Evolutionary conservation across 2,888 invertebrate genomes (phyloP).

Genomic region (Amphipoea oculea): DNA sequence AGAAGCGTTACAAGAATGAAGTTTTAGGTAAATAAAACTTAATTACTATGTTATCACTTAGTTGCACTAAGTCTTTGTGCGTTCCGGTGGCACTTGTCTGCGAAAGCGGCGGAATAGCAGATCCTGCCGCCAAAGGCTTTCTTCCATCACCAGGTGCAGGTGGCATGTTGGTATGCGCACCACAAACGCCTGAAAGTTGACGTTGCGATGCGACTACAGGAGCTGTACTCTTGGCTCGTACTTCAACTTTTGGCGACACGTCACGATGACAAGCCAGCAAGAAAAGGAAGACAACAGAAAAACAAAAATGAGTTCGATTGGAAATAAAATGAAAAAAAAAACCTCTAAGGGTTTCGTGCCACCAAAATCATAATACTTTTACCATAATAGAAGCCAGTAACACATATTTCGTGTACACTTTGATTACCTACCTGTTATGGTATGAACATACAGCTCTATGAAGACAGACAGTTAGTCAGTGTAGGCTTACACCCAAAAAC

Average conservation of each 20-base stretch:
- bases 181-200: too few species aligned
- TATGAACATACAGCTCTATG: not conserved
- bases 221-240: too few species aligned
- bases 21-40: not conserved
- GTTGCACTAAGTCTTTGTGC: too few species aligned
- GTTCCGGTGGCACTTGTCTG: too few species aligned
- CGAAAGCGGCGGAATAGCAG: too few species aligned
- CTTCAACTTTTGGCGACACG: too few species aligned
- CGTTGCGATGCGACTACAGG: too few species aligned
- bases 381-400: not conserved
- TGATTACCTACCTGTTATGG: not conserved
- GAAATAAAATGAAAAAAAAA: not conserved
- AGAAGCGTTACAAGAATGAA: not conserved
- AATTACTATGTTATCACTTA: too few species aligned
- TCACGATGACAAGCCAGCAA: not conserved
- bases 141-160: too few species aligned
- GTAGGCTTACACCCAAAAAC: not conserved
- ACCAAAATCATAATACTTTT: not conserved
- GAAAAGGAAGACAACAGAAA: not conserved
- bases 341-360: not conserved
- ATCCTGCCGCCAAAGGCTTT: too few species aligned
- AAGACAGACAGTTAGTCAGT: not conserved
- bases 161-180: too few species aligned
- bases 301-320: not conserved
- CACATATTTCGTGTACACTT: not conserved